Conservation (phyloP, 2,888 invertebrate species). For the Drosophila anomalata region DNA sequence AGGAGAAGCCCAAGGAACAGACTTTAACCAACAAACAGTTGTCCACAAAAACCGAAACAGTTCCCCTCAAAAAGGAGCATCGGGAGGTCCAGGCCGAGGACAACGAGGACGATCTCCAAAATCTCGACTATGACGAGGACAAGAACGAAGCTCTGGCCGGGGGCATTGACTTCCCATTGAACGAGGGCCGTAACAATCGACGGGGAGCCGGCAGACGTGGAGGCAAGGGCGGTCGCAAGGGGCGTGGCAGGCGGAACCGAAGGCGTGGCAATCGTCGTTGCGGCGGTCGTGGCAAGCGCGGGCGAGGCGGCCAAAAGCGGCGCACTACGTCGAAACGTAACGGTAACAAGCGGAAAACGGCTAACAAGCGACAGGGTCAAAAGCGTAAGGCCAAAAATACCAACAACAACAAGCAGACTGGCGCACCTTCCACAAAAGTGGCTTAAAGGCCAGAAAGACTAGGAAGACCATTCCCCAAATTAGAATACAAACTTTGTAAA, state of each 20-base stretch:
- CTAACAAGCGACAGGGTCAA: constrained; percentile 8
- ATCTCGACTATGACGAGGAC: constrained; percentile 6
- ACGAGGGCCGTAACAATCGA: constrained; percentile 11
- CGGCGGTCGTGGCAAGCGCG: constrained; percentile 12
- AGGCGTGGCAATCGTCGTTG: constrained; percentile 31
- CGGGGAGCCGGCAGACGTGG: constrained; percentile 16
- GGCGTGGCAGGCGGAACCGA: constrained; percentile 29
- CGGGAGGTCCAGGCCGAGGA: constrained; percentile 12
- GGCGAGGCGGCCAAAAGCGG: constrained; percentile 25
- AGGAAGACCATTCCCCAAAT: not conserved
- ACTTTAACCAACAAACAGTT: constrained; percentile 16
- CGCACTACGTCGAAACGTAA: constrained; percentile 17
- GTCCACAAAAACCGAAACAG: not conserved
- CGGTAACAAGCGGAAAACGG: constrained; percentile 23
- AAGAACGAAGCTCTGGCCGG: constrained; percentile 5
- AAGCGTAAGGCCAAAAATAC: not conserved
- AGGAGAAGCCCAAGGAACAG: not conserved
- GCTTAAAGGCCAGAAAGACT: not conserved
- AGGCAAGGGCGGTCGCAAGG: constrained; percentile 11
- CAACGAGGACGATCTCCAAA: constrained; percentile 9
- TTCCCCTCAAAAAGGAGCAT: constrained; percentile 22
- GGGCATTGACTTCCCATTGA: not conserved
- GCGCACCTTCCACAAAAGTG: constrained; percentile 8
- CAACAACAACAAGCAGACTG: constrained; percentile 10
- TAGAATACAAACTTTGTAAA: not conserved